These are phyloP conservation scores for Eubasilissa regina DNA, from an alignment of 1,140 invertebrate genomes.

Conservation along the genomic window DNA sequence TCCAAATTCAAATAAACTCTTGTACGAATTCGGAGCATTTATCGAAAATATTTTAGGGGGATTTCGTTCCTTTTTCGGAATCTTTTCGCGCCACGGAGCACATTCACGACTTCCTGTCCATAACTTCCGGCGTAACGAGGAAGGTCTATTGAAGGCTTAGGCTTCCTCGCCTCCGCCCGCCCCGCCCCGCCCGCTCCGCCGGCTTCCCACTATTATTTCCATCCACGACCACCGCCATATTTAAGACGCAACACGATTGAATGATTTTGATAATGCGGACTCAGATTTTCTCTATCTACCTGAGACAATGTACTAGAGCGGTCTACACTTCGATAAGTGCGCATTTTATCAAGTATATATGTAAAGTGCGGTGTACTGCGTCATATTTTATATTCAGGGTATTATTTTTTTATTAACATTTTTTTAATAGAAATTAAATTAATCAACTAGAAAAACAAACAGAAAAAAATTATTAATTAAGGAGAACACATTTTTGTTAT, in stretches of 20 bases:
- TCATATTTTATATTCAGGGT: no score
- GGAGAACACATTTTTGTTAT: no score
- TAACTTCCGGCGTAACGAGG: conserved; percentile 46
- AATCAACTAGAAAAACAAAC: no score
- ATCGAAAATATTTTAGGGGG: conserved; percentile 34
- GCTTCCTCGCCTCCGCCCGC: background rate
- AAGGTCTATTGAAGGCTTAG: conserved; percentile 30
- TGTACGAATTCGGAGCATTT: conserved; percentile 31
- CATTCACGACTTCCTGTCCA: conserved; percentile 54
- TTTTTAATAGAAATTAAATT: no score
- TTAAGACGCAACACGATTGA: conserved; percentile 20
- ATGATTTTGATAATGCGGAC: conserved; percentile 11
- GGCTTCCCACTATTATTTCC: conserved; percentile 10
- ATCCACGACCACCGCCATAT: conserved; percentile 31
- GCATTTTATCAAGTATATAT: no score
- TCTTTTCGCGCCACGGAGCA: conserved; percentile 49
- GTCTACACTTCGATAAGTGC: no score
- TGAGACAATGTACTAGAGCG: no score
- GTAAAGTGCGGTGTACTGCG: no score
- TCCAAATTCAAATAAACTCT: conserved; percentile 29
- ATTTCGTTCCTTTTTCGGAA: conserved; percentile 41
- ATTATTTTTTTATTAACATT: no score
- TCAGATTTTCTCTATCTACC: no score
- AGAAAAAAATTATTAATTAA: no score
- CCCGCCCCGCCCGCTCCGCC: background rate